phyloP scores from a whole-genome alignment of 2,113 vertebrate genomes.

The Archocentrus centrarchus region DNA sequence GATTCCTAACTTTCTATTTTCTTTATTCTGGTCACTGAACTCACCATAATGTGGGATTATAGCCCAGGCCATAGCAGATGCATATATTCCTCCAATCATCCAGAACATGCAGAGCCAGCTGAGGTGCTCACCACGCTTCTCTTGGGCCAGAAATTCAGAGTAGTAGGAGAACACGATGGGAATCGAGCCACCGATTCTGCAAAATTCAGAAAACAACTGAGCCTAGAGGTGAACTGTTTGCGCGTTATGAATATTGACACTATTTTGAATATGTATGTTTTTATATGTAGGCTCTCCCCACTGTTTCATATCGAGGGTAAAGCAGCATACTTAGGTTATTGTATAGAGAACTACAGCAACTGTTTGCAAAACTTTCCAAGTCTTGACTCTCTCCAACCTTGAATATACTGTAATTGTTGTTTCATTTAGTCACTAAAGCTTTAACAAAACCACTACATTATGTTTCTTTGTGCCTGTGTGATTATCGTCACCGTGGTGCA shows the following conservation, averaged over 20 bases:
- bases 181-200: conserved; percentile 95
- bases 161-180: conserved; percentile 99
- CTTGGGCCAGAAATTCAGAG: conserved; percentile 96
- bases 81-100: conserved; percentile 98
- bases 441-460: background rate
- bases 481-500: background rate
- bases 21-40: conserved; percentile 28
- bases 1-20: background rate
- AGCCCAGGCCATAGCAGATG: conserved; percentile 97
- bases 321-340: background rate
- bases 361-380: background rate
- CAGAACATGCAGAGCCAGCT: conserved; percentile 99
- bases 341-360: background rate
- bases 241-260: background rate
- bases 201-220: conserved; percentile 29
- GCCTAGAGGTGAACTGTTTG: background rate
- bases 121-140: conserved; percentile 95
- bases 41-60: conserved; percentile 98
- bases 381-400: background rate
- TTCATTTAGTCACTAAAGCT: background rate
- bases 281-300: background rate
- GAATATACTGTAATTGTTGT: background rate
- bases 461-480: background rate
- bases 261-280: background rate
- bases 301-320: background rate